phyloP scores from a whole-genome alignment of 2,888 invertebrate species.

The Allolobophora icterica region DNA sequence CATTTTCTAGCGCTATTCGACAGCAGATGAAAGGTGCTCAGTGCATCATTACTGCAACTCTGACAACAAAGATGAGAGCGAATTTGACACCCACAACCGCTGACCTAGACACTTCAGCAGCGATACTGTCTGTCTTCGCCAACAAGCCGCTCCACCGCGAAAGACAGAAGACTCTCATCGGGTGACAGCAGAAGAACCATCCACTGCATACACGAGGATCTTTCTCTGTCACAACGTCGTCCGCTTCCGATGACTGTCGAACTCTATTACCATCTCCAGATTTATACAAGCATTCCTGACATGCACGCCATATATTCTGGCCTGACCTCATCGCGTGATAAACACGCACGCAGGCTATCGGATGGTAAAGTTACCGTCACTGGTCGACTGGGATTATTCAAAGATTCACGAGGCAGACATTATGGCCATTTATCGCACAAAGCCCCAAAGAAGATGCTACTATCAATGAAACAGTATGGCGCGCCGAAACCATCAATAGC shows the following conservation, averaged over 20 bases:
- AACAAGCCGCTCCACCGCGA: neutral
- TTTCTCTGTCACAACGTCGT: neutral
- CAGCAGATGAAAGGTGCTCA: neutral
- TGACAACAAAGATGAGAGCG: neutral
- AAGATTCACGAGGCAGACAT: neutral
- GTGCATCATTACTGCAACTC: neutral
- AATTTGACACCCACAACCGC: neutral
- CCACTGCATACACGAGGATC: neutral
- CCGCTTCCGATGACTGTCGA: neutral
- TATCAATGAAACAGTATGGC: constrained; percentile 20
- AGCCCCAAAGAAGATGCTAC: constrained; percentile 8
- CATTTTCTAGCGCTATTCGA: neutral
- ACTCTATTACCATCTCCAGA: constrained; percentile 1
- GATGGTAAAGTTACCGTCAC: neutral
- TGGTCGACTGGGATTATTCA: neutral
- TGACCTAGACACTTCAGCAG: no score
- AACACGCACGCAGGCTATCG: neutral
- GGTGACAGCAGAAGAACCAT: neutral
- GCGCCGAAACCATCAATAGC: constrained; percentile 12
- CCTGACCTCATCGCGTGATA: neutral
- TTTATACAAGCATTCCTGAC: neutral
- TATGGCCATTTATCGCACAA: neutral
- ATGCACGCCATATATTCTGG: constrained; percentile 1
- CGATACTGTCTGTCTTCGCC: neutral
- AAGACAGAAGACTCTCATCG: neutral